Percentiles rank a stretch among this genome's conserved stretches.
Evolutionary conservation across 2,797 vertebrate species (phyloP).

Genomic region (Mallotus villosus): DNA sequence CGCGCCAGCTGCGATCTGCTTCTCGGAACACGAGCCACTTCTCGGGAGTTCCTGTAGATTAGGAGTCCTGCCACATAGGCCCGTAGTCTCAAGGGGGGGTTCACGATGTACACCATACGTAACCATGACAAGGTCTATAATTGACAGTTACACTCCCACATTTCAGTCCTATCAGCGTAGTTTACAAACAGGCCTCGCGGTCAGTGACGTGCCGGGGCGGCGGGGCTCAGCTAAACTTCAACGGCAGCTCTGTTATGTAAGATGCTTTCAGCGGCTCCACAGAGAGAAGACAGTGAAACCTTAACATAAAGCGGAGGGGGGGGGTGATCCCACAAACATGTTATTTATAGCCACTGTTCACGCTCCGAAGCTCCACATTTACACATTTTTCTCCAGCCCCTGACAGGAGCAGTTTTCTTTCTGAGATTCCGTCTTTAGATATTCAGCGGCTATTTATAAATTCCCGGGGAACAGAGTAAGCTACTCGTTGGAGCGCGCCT

Average conservation of each 20-base stretch:
- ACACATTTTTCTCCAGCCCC: slow-evolving; percentile 52
- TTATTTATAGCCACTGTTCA: slow-evolving; percentile 66
- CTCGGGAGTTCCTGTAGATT: not conserved
- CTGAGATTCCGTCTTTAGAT: slow-evolving; percentile 57
- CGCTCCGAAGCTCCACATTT: slow-evolving; percentile 53
- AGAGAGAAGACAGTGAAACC: slow-evolving; percentile 40
- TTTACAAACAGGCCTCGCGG: not conserved
- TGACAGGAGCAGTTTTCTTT: slow-evolving; percentile 37
- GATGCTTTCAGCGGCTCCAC: slow-evolving; percentile 33
- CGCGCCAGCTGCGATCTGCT: not conserved
- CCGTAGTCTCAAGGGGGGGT: not conserved
- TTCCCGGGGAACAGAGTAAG: slow-evolving; percentile 46
- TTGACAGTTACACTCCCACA: slow-evolving; percentile 1
- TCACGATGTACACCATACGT: slow-evolving; percentile 34
- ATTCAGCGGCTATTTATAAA: slow-evolving; percentile 69
- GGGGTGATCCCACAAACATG: slow-evolving; percentile 46
- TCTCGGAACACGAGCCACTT: not conserved
- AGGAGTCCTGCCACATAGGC: not conserved
- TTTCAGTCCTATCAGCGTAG: not conserved
- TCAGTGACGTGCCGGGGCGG: slow-evolving; percentile 21
- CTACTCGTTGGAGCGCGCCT: slow-evolving; percentile 54
- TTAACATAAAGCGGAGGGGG: slow-evolving; percentile 26
- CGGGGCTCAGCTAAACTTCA: slow-evolving; percentile 13
- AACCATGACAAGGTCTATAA: slow-evolving; percentile 1
- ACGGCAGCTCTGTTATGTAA: slow-evolving; percentile 58